Evolutionary conservation across 2,113 vertebrate genomes (phyloP).

Genomic region (Anthoscopus minutus): DNA sequence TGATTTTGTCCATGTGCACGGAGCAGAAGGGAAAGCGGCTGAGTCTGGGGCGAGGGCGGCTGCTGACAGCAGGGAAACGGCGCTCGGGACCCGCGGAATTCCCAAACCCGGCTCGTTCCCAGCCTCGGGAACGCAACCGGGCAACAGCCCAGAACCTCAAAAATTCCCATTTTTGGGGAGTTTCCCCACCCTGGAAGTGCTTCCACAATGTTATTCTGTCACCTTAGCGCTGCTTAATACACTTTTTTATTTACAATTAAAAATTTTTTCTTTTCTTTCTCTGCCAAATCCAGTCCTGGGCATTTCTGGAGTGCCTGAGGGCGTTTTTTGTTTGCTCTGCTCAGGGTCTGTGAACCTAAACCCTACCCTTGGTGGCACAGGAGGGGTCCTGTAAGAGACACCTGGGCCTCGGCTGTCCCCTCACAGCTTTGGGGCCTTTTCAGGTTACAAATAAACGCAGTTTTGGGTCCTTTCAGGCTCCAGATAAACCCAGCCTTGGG

Average conservation of each 20-base stretch:
- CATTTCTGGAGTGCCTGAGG: neutral
- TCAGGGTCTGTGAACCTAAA: neutral
- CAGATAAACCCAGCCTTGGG: neutral
- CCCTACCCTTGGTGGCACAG: neutral
- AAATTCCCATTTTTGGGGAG: accelerated
- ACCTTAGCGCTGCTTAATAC: accelerated
- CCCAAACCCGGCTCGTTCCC: neutral
- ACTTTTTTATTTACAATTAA: neutral
- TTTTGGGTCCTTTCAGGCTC: neutral
- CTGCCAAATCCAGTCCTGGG: neutral
- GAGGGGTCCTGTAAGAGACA: neutral
- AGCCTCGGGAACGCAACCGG: accelerated
- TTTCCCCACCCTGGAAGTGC: neutral
- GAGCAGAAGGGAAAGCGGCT: slow-evolving; percentile 19
- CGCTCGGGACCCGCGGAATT: too few relatives aligned
- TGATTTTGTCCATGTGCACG: neutral
- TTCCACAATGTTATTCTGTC: accelerated
- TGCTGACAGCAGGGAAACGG: slow-evolving; percentile 4
- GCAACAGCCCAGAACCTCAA: accelerated
- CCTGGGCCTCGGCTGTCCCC: neutral
- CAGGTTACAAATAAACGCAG: neutral
- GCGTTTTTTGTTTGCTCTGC: neutral
- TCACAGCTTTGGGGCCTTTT: neutral
- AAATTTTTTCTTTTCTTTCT: neutral
- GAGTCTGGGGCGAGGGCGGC: neutral